Evolutionary conservation across 2,888 invertebrate species (phyloP).

Genomic region (Metacarcinus magister): DNA sequence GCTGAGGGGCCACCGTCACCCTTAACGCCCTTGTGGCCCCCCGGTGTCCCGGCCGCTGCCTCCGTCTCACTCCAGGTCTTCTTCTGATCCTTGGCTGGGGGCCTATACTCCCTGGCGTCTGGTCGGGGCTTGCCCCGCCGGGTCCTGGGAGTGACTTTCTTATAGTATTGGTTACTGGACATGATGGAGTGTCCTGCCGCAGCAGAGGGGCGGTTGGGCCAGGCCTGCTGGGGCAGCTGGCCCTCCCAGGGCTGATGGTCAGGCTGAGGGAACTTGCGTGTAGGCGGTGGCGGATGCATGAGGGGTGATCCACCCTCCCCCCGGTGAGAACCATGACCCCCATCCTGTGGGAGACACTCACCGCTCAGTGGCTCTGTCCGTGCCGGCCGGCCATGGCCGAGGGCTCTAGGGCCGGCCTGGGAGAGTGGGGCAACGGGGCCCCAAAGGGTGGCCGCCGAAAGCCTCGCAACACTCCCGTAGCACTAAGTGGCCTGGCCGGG

Average conservation of each 20-base stretch:
- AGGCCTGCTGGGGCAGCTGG: slow-evolving; percentile 46
- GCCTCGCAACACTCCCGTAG: neutral
- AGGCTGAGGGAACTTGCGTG: slow-evolving; percentile 63
- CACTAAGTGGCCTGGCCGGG: neutral
- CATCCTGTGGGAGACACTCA: slow-evolving; percentile 78
- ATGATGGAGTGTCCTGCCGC: slow-evolving; percentile 31
- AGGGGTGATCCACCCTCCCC: slow-evolving; percentile 22
- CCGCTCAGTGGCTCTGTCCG: slow-evolving; percentile 64
- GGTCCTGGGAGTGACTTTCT: neutral
- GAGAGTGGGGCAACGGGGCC: neutral
- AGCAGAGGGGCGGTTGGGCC: slow-evolving; percentile 29
- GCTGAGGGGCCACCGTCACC: slow-evolving; percentile 64
- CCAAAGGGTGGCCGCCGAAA: neutral
- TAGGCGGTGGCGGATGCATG: slow-evolving; percentile 51
- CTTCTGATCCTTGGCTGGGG: neutral
- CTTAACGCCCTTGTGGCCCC: slow-evolving; percentile 50
- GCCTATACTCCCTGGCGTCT: neutral
- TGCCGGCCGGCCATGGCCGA: neutral
- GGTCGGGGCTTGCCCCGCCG: slow-evolving; percentile 56
- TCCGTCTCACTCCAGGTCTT: slow-evolving; percentile 44
- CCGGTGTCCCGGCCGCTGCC: slow-evolving; percentile 58
- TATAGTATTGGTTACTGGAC: neutral
- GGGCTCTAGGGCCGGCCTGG: neutral
- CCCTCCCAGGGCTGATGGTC: slow-evolving; percentile 56
- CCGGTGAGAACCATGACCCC: slow-evolving; percentile 65